Percentiles rank a stretch among this genome's conserved stretches.
phyloP scores from a whole-genome alignment of 2,888 invertebrate species.

The Synergus gifuensis region DNA sequence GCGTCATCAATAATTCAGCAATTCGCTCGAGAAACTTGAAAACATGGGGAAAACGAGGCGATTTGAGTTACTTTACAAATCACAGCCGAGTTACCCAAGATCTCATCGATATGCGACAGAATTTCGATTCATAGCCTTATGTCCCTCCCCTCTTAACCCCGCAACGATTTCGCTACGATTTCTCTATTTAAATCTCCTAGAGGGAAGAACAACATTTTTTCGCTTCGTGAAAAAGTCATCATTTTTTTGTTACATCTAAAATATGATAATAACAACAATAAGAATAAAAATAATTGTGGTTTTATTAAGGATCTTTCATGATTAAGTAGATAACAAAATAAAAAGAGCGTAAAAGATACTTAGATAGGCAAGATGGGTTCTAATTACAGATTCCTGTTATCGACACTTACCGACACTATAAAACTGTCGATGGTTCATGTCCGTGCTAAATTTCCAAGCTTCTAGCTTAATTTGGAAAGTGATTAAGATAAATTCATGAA shows the following conservation, averaged over 20 bases:
- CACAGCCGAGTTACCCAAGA: slow-evolving; percentile 30
- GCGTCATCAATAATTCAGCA: slow-evolving; percentile 37
- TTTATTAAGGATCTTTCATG: no score
- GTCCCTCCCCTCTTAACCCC: not conserved
- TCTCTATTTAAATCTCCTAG: not conserved
- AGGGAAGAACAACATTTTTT: not conserved
- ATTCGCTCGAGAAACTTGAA: slow-evolving; percentile 17
- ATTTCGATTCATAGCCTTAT: slow-evolving; percentile 2
- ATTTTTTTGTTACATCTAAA: not conserved
- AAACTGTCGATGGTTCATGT: no score
- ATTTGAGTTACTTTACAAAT: slow-evolving; percentile 20
- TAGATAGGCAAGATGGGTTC: no score
- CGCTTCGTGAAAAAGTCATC: not conserved
- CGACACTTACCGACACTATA: no score
- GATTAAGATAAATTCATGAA: no score
- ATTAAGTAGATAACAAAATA: no score
- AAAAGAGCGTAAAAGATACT: no score
- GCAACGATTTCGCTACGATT: not conserved
- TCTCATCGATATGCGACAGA: slow-evolving; percentile 16
- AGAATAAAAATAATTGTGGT: not conserved
- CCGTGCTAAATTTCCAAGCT: no score
- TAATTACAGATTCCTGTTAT: no score
- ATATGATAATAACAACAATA: not conserved
- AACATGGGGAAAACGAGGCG: slow-evolving; percentile 13
- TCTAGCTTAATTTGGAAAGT: no score